Base-by-base conservation (phyloP, 2,797 vertebrate species). In the Tangara arthus region DNA sequence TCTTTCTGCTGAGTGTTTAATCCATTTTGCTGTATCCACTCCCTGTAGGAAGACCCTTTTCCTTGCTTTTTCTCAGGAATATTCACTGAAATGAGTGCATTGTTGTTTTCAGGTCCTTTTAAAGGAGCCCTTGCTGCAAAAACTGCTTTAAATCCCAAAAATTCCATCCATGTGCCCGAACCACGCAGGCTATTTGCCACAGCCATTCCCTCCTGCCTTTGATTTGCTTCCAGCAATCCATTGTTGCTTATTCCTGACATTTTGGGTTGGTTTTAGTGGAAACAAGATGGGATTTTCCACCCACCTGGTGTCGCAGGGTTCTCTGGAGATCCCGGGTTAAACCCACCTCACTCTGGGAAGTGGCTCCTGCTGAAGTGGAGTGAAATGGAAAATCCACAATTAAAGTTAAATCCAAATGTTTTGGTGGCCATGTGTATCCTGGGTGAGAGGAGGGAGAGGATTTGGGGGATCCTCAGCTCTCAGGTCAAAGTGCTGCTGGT, bases 341-440 rank as follows among this genome's bases (percentile, higher is more conserved):
- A 47, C 39, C 28, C 0, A 0, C 4, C 12, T 16, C 1, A 12
- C 27, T 28, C 37, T 11, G 2, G 0, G 34, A 34, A 11, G 46
- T 3, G 34, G 3, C 60, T 28, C 50, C 35, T 6, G 3, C 21
- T 27, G 22, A 13, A 17, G 8, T 1, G 27, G 19, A 24, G 12
- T 1, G 27, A 9, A 3, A 3, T 3, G 3, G 8, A 24, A 79
- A 44, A 34, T 35, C 61, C n/a, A 6, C 11, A 15, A 4, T 61
- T 14, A 0, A 28, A 49, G 9, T 37, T 11, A 14, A 27, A 49
- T 19, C 18, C 42, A 19, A 27, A 21, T 3, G 28, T 44, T 82
- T 55, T 30, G 12, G 39, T 56, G 82, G 32, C 68, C 10, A 0
- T 27, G 57, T 61, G 21, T 24, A 47, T 34, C n/a, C 39, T 16